A percentile compares a stretch with the other conserved stretches of the same genome.
These are phyloP conservation scores for Acronicta leporina DNA, from an alignment of 2,888 invertebrate species.

Conservation along the genomic window DNA sequence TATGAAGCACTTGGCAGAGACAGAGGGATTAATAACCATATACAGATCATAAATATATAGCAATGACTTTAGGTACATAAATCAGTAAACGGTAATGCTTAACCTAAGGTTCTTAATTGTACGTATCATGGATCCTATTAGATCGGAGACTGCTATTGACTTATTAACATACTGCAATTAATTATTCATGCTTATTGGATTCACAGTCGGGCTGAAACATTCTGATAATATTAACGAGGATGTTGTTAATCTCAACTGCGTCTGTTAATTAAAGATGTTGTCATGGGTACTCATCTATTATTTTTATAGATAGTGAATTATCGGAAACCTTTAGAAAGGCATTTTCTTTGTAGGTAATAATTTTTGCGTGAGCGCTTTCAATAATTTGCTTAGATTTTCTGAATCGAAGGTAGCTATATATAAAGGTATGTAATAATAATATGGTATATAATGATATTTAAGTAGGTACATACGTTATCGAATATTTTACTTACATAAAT, in stretches of 20 bases:
- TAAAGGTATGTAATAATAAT: too few relatives aligned
- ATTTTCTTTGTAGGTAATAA: constrained; percentile 59
- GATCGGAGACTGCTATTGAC: constrained; percentile 54
- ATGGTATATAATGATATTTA: too few relatives aligned
- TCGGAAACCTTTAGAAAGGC: constrained; percentile 44
- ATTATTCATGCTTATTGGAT: constrained; percentile 69
- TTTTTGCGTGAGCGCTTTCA: too few relatives aligned
- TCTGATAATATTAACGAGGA: constrained; percentile 64
- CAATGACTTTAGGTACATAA: neutral
- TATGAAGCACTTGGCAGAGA: too few relatives aligned
- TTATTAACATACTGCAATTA: constrained; percentile 66
- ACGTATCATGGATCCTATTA: constrained; percentile 45
- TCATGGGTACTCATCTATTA: constrained; percentile 50
- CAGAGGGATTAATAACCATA: too few relatives aligned
- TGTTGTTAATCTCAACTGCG: constrained; percentile 58
- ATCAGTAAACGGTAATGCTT: constrained; percentile 13
- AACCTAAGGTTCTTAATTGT: constrained; percentile 28
- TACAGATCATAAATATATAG: too few relatives aligned
- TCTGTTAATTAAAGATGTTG: constrained; percentile 60
- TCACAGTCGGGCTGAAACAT: constrained; percentile 59
- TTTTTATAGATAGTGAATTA: constrained; percentile 57
- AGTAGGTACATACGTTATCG: too few relatives aligned
- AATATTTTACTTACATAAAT: too few relatives aligned
- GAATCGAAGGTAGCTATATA: too few relatives aligned
- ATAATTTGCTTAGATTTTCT: too few relatives aligned